Percentiles rank a stretch among this genome's conserved stretches.
phyloP scores from a whole-genome alignment of 2,113 vertebrate genomes.

The Procavia capensis region DNA sequence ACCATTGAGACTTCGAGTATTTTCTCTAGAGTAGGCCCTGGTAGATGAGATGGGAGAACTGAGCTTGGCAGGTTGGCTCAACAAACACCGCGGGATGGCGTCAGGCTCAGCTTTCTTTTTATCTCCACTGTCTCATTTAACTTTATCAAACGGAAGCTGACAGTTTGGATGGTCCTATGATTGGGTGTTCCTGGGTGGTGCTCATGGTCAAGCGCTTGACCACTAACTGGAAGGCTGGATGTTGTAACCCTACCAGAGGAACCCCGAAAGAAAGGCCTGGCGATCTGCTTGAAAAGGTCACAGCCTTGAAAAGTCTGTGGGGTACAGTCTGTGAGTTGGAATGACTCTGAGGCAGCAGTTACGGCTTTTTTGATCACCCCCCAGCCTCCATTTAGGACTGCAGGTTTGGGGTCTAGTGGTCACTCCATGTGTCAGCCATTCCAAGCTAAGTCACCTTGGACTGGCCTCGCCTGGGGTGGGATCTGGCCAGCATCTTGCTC shows the following conservation, averaged over 20 bases:
- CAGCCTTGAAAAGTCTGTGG: not conserved
- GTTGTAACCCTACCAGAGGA: not conserved
- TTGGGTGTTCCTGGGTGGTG: no score
- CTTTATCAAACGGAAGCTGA: not conserved
- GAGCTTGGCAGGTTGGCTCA: not conserved
- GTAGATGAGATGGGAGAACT: not conserved
- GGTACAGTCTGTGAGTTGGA: not conserved
- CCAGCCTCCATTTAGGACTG: not conserved
- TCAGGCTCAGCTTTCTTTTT: not conserved
- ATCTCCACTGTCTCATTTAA: not conserved
- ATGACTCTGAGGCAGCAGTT: not conserved
- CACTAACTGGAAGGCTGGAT: not conserved
- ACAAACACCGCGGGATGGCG: not conserved
- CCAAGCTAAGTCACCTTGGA: fast-evolving
- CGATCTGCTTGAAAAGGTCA: not conserved
- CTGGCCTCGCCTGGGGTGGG: not conserved
- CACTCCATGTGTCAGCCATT: no score
- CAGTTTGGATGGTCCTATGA: not conserved
- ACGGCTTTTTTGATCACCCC: not conserved
- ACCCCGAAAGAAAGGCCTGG: not conserved
- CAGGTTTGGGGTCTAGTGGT: not conserved
- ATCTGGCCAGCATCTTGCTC: not conserved
- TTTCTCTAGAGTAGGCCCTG: not conserved
- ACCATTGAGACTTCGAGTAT: not conserved
- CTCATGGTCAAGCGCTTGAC: no score